Base-by-base conservation (phyloP, 2,113 vertebrate species). In the Bambusicola thoracicus region DNA sequence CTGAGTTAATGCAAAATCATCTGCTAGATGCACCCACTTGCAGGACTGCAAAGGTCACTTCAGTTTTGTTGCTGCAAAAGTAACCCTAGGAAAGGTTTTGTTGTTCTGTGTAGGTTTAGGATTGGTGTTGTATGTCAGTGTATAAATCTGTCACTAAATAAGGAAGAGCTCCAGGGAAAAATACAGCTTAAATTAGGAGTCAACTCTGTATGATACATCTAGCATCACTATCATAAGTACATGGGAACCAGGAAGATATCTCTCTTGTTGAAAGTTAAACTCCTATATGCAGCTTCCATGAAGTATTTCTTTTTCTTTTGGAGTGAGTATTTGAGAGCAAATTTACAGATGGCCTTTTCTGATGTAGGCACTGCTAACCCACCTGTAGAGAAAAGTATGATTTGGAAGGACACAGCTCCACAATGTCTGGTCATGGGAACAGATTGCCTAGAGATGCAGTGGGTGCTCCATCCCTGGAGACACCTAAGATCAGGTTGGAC, bases 61-160 rank as follows among this genome's bases (percentile, higher is more conserved):
- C 41, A 43, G 3, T 15, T 18, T 1, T 8, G 16, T 34, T 10
- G 3, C 25, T 36, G 11, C 1, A 0, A 68, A 89, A 82, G 49
- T 1, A 68, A 6, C 2, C 24, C 17, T 5, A 15, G 24, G 4
- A 40, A 46, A 7, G 27, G 3, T 15, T 85, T 80, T 48, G 13
- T 36, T 30, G 1, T 7, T 46, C 10, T 1, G 0, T 11, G 12
- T 24, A 16, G 5, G 0, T 2, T 85, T 91, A 48, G 84, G 1
- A 17, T 25, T 49, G 10, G 17, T 56, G 24, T 59, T 36, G 18
- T 44, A 10, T 66, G 27, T 34, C 24, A 49, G 5, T 0, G 1
- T 6, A 25, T 4, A 68, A 48, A 0, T 53, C 38, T 32, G 0
- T 56, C 40, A 82, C 4, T 4, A 8, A 65, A 48, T 30, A 53